Percentiles rank a stretch among this genome's conserved stretches.
These are phyloP conservation scores for Drosophila ohnishii DNA, from an alignment of 1,140 invertebrate genomes.

Conservation along the genomic window DNA sequence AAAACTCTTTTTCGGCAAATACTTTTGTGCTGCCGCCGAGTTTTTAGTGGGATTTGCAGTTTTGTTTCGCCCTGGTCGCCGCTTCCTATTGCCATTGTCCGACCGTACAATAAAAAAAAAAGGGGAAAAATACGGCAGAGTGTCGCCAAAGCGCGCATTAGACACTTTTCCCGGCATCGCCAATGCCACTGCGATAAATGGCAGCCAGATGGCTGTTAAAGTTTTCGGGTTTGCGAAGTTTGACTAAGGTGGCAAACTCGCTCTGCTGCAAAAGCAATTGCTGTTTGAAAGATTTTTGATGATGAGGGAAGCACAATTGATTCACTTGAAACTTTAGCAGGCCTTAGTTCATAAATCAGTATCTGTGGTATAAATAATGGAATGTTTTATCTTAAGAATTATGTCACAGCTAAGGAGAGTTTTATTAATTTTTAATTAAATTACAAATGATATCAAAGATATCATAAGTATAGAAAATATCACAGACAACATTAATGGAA, in stretches of 20 bases:
- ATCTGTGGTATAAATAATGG: neutral
- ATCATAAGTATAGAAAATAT: too few relatives aligned
- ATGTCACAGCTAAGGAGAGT: neutral
- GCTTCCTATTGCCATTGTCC: conserved; percentile 37
- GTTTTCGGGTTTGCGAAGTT: conserved; percentile 38
- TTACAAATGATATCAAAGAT: too few relatives aligned
- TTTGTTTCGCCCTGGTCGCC: conserved; percentile 42
- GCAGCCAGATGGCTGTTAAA: conserved; percentile 56
- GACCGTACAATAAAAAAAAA: conserved; percentile 28
- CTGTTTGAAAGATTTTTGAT: conserved; percentile 52
- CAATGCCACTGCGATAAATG: conserved; percentile 59
- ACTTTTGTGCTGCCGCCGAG: conserved; percentile 64
- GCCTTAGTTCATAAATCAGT: conserved; percentile 1
- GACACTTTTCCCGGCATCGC: conserved; percentile 40
- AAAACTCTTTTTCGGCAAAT: conserved; percentile 60
- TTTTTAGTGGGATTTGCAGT: conserved; percentile 71
- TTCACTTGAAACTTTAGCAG: conserved; percentile 29
- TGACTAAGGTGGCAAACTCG: conserved; percentile 34
- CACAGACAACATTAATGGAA: too few relatives aligned
- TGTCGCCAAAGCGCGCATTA: conserved; percentile 60
- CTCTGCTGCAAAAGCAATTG: conserved; percentile 41
- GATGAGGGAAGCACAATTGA: conserved; percentile 46
- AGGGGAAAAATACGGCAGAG: neutral
- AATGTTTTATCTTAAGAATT: neutral
- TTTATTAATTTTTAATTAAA: neutral